Percentiles rank a stretch among this genome's conserved stretches.
Conservation (phyloP, 2,113 vertebrate genomes). For the Falcunculus frontatus region DNA sequence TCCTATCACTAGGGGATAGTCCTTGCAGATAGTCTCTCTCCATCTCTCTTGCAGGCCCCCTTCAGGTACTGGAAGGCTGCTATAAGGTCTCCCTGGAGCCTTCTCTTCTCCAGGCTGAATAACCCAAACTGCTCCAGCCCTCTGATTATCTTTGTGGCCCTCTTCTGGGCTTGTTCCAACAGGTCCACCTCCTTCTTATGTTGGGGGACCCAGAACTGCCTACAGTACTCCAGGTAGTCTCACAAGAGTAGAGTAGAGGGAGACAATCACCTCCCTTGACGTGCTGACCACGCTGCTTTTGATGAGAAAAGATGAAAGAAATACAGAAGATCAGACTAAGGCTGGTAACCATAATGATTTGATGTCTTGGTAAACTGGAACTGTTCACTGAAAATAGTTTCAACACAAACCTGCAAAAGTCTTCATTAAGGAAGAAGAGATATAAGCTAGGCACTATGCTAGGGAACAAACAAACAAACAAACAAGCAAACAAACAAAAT, state of each 20-base stretch:
- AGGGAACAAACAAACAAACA: background rate
- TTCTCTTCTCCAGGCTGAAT: background rate
- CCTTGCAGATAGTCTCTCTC: background rate
- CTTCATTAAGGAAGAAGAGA: background rate
- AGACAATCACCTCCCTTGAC: background rate
- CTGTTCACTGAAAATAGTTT: background rate
- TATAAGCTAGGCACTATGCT: background rate
- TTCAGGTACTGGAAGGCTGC: background rate
- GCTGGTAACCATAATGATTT: background rate
- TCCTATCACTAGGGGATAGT: background rate
- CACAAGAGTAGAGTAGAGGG: background rate
- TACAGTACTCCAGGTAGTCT: background rate
- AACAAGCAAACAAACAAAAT: background rate
- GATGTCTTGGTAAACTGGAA: background rate
- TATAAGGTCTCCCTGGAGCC: background rate
- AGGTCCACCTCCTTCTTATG: background rate
- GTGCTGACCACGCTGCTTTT: background rate
- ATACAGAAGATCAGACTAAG: background rate
- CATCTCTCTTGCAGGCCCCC: background rate
- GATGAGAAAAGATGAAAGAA: background rate
- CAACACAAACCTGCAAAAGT: background rate
- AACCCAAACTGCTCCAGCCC: background rate
- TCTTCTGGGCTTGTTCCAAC: background rate
- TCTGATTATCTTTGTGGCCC: background rate
- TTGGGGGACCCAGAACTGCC: background rate